A percentile compares a stretch with the other conserved stretches of the same genome.
These are phyloP conservation scores for Gorsachius magnificus DNA, from an alignment of 2,797 vertebrate genomes.

Conservation along the genomic window DNA sequence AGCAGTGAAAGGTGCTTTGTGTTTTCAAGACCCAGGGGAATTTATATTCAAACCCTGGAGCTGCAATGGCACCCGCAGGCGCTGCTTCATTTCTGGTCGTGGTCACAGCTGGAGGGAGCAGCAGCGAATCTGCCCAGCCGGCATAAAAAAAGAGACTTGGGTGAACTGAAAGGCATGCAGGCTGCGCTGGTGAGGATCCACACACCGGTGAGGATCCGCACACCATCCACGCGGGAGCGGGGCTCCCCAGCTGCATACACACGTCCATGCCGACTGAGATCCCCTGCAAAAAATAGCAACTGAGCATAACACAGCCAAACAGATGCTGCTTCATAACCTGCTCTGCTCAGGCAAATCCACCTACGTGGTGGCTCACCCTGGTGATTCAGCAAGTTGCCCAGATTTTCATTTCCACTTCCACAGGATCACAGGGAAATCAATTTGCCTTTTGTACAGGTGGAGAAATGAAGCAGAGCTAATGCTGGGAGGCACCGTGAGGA, in stretches of 20 bases:
- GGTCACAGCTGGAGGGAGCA: not conserved
- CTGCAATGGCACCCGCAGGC: fast-evolving
- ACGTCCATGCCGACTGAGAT: not conserved
- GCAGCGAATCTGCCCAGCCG: not conserved
- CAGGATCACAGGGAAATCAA: fast-evolving
- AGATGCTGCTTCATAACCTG: not conserved
- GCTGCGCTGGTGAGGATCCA: fast-evolving
- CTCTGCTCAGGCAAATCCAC: not conserved
- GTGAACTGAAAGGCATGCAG: too few species aligned
- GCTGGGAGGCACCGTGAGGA: not conserved
- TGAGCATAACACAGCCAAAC: fast-evolving
- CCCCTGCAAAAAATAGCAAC: not conserved
- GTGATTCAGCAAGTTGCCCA: too few species aligned
- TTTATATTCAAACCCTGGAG: fast-evolving
- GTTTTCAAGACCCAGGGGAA: not conserved
- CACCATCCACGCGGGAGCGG: fast-evolving
- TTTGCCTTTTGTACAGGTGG: not conserved
- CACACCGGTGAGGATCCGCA: fast-evolving
- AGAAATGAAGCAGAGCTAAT: not conserved
- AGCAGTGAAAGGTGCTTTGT: not conserved
- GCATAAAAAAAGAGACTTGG: not conserved
- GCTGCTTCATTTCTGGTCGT: not conserved
- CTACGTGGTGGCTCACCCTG: not conserved
- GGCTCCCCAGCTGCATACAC: not conserved
- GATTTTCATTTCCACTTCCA: not conserved